Evolutionary conservation across 1,140 invertebrate species (phyloP), one percentile per base, ranked within the genome.

Genomic region (Archegozetes longisetosus): DNA sequence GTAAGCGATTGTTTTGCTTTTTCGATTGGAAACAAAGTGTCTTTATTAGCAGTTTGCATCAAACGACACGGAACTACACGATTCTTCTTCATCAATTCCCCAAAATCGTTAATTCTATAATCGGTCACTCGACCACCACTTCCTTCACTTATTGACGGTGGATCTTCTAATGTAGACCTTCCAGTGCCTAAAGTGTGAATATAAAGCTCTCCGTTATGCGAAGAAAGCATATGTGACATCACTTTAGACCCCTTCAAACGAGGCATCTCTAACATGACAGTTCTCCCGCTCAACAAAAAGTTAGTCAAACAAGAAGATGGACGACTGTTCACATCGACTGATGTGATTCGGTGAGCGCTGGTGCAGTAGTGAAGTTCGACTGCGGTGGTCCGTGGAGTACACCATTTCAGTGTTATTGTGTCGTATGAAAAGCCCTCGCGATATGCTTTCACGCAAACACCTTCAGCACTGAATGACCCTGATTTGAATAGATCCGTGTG

Each of bases 271-370:
- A 98, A 72, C 79, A 94, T 88, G 0, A 97, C 93, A 0, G 89
- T 90, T 56, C 76, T 66, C 25, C 74, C 92, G 68, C 88, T 91
- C 0, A 96, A 76, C 14, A 97, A 75, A 71, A 98, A 98, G 72
- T 96, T 96, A 20, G 94, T 95, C 25, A 98, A 75, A 74, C 93
- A 97, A 0, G 91, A 88, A 0, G 91, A 95, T 0, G 92, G 93
- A 14, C 93, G 78, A 65, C 80, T 82, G 62, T 93, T 96, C 0
- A 97, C 90, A 73, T 98, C 92, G 0, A 95, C 87, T 0, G 93
- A 90, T 1, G 92, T 95, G 13, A 96, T 90, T 61, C 91, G 77
- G 71, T 85, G 85, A 70, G 91, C 84, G 0, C 82, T 83, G 52
- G 82, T 82, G 65, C 84, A 89, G 66, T 84, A 85, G 71, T 82